Evolutionary conservation across 2,888 invertebrate species (phyloP).

Genomic region (Erebia ligea): DNA sequence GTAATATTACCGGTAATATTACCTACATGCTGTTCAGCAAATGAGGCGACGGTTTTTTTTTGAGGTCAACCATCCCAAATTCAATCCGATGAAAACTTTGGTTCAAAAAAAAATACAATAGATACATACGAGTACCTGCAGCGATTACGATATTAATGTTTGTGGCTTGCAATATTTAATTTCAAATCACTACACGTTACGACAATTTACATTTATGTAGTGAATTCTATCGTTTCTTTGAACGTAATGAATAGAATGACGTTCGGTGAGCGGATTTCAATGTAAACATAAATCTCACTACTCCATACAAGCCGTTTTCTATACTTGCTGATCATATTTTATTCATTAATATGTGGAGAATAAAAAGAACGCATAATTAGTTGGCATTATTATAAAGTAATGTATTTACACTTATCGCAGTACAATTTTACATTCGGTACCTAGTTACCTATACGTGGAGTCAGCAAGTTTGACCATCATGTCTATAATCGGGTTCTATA

Average conservation of each 20-base stretch:
- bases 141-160: background rate
- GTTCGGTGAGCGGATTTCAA: constrained; percentile 25
- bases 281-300: constrained; percentile 28
- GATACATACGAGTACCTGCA: no score
- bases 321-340: constrained; percentile 26
- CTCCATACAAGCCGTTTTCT: constrained; percentile 25
- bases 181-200: constrained; percentile 32
- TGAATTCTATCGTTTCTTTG: constrained; percentile 29
- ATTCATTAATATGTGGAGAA: constrained; percentile 20
- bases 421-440: background rate
- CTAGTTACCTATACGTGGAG: background rate
- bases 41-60: no score
- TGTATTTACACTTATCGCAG: background rate
- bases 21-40: no score
- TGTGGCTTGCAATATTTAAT: constrained; percentile 24
- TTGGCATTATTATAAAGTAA: constrained; percentile 7
- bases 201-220: constrained; percentile 22
- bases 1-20: no score
- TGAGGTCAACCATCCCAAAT: no score
- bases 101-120: no score
- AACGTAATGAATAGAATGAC: constrained; percentile 31
- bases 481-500: background rate
- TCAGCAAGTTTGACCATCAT: background rate
- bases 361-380: constrained; percentile 23
- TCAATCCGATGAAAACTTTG: no score